Conservation (phyloP, 1,140 invertebrate genomes). For the Myzus persicae region DNA sequence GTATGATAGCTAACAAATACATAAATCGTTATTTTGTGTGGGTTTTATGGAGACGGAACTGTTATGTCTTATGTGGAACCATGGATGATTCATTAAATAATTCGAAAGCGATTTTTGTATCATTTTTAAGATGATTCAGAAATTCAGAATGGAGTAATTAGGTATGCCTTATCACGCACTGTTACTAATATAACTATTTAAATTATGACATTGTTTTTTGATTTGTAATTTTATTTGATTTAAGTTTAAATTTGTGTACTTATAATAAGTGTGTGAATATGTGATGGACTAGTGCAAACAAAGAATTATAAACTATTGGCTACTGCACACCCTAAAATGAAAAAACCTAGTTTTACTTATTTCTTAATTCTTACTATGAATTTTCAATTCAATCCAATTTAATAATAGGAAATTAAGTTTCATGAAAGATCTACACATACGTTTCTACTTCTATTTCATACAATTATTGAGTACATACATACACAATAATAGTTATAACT, state of each 20-base stretch:
- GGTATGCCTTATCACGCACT: too few relatives aligned
- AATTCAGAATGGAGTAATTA: not conserved
- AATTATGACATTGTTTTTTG: not conserved
- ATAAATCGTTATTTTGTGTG: not conserved
- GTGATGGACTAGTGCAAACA: too few relatives aligned
- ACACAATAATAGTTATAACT: too few relatives aligned
- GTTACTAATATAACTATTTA: too few relatives aligned
- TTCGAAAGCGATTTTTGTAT: not conserved
- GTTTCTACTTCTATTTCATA: not conserved
- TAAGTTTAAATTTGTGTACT: not conserved
- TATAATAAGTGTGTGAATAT: too few relatives aligned
- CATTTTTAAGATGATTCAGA: not conserved
- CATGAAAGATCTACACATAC: not conserved
- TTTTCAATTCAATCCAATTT: not conserved
- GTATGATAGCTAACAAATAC: not conserved
- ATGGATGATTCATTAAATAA: not conserved
- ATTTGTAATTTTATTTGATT: not conserved
- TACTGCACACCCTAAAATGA: not conserved
- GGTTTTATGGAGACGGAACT: not conserved
- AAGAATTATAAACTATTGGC: too few relatives aligned
- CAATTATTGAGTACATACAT: not conserved
- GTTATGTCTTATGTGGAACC: too few relatives aligned
- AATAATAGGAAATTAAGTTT: not conserved
- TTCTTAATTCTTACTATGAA: not conserved
- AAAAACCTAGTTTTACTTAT: not conserved